These are phyloP conservation scores for Hemibagrus wyckioides DNA, from an alignment of 2,113 vertebrate genomes.

Conservation along the genomic window DNA sequence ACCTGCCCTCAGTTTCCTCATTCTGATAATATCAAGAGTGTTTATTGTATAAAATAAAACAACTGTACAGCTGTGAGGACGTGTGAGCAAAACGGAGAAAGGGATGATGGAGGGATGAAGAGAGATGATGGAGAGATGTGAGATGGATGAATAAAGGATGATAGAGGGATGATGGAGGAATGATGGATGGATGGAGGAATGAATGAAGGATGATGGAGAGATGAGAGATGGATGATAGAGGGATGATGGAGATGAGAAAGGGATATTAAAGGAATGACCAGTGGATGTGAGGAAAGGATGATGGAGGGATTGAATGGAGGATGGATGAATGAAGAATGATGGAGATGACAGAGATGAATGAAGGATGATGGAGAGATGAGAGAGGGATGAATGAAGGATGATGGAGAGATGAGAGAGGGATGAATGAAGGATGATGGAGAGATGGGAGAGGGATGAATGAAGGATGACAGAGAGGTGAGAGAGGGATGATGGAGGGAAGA, in stretches of 20 bases:
- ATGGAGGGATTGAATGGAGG: background rate
- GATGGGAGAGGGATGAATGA: background rate
- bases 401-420: no score
- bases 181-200: background rate
- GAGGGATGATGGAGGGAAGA: background rate
- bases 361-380: background rate
- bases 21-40: background rate
- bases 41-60: background rate
- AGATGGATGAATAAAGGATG: background rate
- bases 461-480: no score
- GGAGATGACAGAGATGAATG: background rate
- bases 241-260: background rate
- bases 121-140: background rate
- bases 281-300: background rate
- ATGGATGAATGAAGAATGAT: background rate
- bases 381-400: background rate
- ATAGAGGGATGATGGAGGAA: background rate
- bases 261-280: background rate
- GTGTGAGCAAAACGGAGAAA: background rate
- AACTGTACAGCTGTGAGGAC: background rate
- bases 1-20: background rate
- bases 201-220: background rate
- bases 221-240: no score
- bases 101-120: background rate
- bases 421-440: background rate